These are phyloP conservation scores for Meriones psammophilus DNA, from an alignment of 2,797 vertebrate species.

Conservation along the genomic window DNA sequence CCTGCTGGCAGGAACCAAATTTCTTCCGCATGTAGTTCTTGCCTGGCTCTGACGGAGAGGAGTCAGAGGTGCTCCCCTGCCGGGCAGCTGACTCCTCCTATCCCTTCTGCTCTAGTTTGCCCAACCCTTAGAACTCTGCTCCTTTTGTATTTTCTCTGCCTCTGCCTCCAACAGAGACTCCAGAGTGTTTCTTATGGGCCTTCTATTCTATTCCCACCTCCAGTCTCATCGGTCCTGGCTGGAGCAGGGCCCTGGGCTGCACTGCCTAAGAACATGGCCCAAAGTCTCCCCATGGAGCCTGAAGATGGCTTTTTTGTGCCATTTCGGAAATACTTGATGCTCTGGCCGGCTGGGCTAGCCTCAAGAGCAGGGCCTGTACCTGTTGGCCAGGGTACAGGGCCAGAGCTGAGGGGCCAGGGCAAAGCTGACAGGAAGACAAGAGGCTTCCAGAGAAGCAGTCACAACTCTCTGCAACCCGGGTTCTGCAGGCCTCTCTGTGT, in stretches of 20 bases:
- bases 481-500: background rate
- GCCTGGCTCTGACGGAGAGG: background rate
- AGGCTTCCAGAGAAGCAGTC: background rate
- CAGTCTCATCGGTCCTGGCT: background rate
- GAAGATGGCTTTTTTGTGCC: background rate
- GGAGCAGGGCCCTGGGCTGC: too few relatives aligned
- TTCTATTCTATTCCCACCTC: background rate
- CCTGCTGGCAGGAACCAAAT: background rate
- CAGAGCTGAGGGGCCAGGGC: background rate
- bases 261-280: background rate
- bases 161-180: background rate
- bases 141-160: background rate
- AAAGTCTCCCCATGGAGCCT: background rate
- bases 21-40: background rate
- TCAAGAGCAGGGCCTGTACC: background rate
- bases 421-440: background rate
- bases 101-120: too few relatives aligned
- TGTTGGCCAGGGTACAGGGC: background rate
- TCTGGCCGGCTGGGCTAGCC: background rate
- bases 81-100: background rate
- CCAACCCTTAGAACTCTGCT: background rate
- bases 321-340: fast-evolving
- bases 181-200: background rate
- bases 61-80: background rate
- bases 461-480: background rate